Evolutionary conservation across 2,113 vertebrate species (phyloP), one percentile per base, ranked within the genome.

Genomic region (Ptychochromis oligacanthus): DNA sequence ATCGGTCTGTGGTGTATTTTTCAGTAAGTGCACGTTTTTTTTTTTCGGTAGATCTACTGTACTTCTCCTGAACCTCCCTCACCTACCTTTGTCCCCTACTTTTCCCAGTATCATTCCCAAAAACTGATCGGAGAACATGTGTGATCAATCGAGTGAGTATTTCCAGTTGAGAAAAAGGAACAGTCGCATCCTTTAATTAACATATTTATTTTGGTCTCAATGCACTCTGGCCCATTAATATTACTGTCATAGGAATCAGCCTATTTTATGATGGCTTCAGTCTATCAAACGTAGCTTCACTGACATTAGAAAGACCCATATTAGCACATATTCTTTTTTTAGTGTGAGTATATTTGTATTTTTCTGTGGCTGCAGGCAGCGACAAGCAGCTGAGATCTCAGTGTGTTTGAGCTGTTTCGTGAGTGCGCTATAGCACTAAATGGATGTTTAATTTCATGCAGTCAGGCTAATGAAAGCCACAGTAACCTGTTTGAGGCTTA

Each of bases 401-500:
- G 40, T 26, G 60, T 79, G 81, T 88, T 83, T 79, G 24, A 26
- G 1, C 13, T 43, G 22, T 79, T 74, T 65, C 17, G 38, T 11
- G 43, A 75, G 52, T 38, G 76, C 84, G 61, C 58, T 77, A 38
- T 8, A 1, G 72, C 31, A 49, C 65, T 55, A 65, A 82, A 86
- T 59, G 79, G 36, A 83, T 87, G 88, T 92, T 93, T 88, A 28
- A 87, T 88, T 91, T 82, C 59, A 61, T 54, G 75, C 81, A 87
- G 72, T 85, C 87, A 74, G 77, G 64, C 84, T 89, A 93, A 93
- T 91, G 88, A 87, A 89, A 89, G 84, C 88, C 87, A 74, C 20
- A 38, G 76, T 67, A 88, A 36, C 70, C 43, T 43, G 59, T 22
- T 67, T 38, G 24, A 77, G 87, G 61, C 17, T 56, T 83, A 81